A percentile compares a stretch with the other conserved stretches of the same genome.
phyloP scores from a whole-genome alignment of 2,113 vertebrate genomes.

The Cyprinodon brontotheroides region DNA sequence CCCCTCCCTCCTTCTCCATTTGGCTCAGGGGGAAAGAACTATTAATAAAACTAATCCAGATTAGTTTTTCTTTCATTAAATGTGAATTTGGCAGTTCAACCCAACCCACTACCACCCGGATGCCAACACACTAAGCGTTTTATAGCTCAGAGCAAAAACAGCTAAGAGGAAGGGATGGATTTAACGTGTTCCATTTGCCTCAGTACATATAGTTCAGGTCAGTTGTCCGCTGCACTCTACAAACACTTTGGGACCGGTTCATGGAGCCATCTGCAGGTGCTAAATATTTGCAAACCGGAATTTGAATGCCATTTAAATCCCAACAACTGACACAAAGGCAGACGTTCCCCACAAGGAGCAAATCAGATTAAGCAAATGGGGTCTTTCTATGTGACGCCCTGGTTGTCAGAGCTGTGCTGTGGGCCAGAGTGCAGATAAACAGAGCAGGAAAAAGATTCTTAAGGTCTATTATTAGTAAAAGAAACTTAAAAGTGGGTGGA shows the following conservation, averaged over 20 bases:
- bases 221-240: not conserved
- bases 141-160: conserved; percentile 18
- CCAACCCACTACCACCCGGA: conserved; percentile 24
- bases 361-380: too few species aligned
- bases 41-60: conserved; percentile 75
- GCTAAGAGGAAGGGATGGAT: conserved; percentile 14
- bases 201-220: conserved; percentile 4
- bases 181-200: not conserved
- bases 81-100: conserved; percentile 58
- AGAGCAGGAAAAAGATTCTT: too few species aligned
- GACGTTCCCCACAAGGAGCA: too few species aligned
- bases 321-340: too few species aligned
- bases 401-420: too few species aligned
- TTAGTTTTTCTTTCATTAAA: conserved; percentile 64
- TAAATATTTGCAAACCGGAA: not conserved
- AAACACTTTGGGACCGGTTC: not conserved
- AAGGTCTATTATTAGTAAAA: too few species aligned
- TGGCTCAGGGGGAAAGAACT: conserved; percentile 41
- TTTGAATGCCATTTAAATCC: too few species aligned
- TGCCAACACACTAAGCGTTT: conserved; percentile 10
- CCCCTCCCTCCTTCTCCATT: conserved; percentile 34
- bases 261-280: not conserved
- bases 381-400: too few species aligned
- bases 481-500: too few species aligned
- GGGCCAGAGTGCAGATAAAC: too few species aligned